These are phyloP conservation scores for Platerodrilus igneus DNA, from an alignment of 2,888 invertebrate genomes.

Conservation along the genomic window DNA sequence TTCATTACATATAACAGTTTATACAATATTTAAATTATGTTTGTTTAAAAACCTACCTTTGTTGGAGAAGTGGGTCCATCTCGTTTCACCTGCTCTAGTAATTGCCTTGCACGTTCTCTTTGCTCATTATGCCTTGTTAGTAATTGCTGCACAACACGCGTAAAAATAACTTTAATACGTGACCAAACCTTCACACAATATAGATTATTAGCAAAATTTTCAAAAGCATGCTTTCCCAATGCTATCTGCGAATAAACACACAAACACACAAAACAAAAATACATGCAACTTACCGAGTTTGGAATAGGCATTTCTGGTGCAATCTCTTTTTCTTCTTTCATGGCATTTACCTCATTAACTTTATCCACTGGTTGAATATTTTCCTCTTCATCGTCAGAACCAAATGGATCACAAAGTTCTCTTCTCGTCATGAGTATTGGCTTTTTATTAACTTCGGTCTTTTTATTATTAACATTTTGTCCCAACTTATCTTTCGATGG, in stretches of 20 bases:
- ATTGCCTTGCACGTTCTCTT: constrained; percentile 75
- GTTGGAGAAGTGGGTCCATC: constrained; percentile 51
- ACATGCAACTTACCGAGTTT: constrained; percentile 42
- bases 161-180: constrained; percentile 45
- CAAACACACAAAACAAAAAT: constrained; percentile 7
- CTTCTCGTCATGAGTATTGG: constrained; percentile 73
- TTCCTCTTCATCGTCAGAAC: constrained; percentile 83
- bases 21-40: too few relatives aligned
- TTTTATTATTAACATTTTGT: constrained; percentile 38
- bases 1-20: too few relatives aligned
- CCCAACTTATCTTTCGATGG: constrained; percentile 64
- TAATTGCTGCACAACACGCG: constrained; percentile 58
- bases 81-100: constrained; percentile 73
- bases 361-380: constrained; percentile 23
- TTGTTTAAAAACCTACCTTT: constrained; percentile 48
- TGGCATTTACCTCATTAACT: constrained; percentile 33
- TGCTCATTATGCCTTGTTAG: constrained; percentile 78
- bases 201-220: constrained; percentile 10
- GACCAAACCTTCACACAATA: constrained; percentile 40
- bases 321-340: constrained; percentile 15
- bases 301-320: constrained; percentile 42
- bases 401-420: constrained; percentile 84
- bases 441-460: constrained; percentile 37
- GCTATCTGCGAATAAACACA: constrained; percentile 8
- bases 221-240: neutral